phyloP scores from a whole-genome alignment of 2,113 vertebrate species.

The Tychaedon coryphoeus region DNA sequence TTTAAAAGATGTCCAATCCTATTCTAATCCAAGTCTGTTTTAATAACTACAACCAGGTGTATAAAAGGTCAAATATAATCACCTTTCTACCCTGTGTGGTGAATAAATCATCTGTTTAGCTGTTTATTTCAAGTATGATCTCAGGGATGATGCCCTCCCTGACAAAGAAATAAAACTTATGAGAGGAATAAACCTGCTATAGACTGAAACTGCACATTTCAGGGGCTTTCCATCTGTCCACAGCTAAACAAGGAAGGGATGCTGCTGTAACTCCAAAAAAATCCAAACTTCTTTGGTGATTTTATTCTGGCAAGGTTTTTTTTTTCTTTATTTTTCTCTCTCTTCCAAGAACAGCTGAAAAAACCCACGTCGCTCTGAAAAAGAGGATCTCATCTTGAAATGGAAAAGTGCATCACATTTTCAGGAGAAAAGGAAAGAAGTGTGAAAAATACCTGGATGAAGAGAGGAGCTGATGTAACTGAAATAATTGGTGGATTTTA shows the following conservation, averaged over 20 bases:
- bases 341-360: neutral
- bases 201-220: neutral
- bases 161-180: conserved; percentile 2
- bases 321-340: neutral
- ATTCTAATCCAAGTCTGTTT: neutral
- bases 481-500: conserved; percentile 2
- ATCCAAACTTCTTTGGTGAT: neutral
- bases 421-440: neutral
- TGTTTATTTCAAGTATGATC: neutral
- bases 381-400: neutral
- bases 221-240: neutral
- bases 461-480: neutral
- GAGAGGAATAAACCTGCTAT: neutral
- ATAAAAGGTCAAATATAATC: conserved; percentile 8
- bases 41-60: neutral
- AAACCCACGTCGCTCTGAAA: neutral
- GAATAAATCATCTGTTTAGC: conserved; percentile 5
- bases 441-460: neutral
- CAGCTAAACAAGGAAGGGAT: neutral
- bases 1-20: neutral
- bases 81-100: neutral
- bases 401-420: neutral
- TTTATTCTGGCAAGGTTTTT: neutral
- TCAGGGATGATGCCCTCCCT: neutral
- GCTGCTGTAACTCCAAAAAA: neutral